Evolutionary conservation across 2,113 vertebrate genomes (phyloP), one percentile per base, ranked within the genome.

Genomic region (Corvus cornix): DNA sequence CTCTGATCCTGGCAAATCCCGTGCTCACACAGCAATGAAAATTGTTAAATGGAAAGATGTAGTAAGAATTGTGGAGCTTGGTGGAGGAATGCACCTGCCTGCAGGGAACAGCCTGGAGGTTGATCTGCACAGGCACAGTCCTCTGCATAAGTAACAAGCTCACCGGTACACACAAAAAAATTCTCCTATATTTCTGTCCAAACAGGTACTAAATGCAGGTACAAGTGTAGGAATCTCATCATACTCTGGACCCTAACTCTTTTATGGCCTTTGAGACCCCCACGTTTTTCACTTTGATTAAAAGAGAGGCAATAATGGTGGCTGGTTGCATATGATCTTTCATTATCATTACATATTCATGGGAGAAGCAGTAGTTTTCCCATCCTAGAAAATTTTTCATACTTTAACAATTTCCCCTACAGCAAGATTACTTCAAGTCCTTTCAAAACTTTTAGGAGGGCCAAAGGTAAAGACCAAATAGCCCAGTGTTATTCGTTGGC

Each of bases 1-100:
- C 88, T 93, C 88, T 95, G 92, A 93, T 96, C 96, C 95, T 68
- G 69, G 76, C 60, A 96, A 97, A 96, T 96, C 79, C 86, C 2
- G 0, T 12, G 68, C 93, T 96, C 88, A 88, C 58, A 62, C 28
- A 87, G 73, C 93, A 96, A 75, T 77, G 93, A 93, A 95, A 96
- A 84, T 14, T 70, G 60, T 87, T 90, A 92, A 93, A 92, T 67
- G 56, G 93, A 78, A 94, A 96, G 85, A 90, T 70, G 89, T 63
- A 88, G 75, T 55, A 88, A 73, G 2, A 13, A 53, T 73, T 51
- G 46, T 31, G 81, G 62, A 73, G 44, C 58, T 90, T 1, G 2
- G 75, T 39, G n/a, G 43, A 88, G 13, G 51, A 94, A 77, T 16
- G 60, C 44, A 92, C 60, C 66, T 90, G 75, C 56, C 79, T 74